Conservation (phyloP, 2,797 vertebrate genomes). For the Lacerta bilineata region DNA sequence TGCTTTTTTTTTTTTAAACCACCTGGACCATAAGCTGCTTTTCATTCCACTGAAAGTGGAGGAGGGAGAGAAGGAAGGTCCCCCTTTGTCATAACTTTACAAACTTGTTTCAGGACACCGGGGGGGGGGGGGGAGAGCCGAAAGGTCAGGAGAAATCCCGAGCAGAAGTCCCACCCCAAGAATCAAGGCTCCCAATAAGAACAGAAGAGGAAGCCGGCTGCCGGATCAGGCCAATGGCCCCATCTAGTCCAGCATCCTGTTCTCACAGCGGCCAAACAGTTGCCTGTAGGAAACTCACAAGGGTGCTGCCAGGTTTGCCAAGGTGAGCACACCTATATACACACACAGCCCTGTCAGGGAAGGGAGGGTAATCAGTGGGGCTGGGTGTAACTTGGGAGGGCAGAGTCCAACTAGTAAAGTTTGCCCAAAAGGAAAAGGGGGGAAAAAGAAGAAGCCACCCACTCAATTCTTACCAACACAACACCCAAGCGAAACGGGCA, state of each 20-base stretch:
- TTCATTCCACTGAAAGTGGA: neutral
- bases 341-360: neutral
- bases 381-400: neutral
- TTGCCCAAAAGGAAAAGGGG: neutral
- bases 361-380: neutral
- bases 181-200: neutral
- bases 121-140: rapidly evolving
- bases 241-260: too few relatives aligned
- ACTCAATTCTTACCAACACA: neutral
- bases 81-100: neutral
- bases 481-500: neutral
- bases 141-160: neutral
- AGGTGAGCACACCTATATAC: neutral
- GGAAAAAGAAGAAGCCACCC: neutral
- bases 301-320: neutral
- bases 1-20: too few relatives aligned
- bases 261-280: too few relatives aligned
- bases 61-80: neutral
- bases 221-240: too few relatives aligned
- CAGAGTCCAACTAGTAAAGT: slow-evolving; percentile 22
- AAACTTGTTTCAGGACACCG: neutral
- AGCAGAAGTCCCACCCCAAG: neutral
- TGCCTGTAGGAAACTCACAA: neutral
- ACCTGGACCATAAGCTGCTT: too few relatives aligned
- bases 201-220: too few relatives aligned